Evolutionary conservation across 1,140 invertebrate species (phyloP), one percentile per base, ranked within the genome.

Genomic region (Drosophila pseudoananassae): DNA sequence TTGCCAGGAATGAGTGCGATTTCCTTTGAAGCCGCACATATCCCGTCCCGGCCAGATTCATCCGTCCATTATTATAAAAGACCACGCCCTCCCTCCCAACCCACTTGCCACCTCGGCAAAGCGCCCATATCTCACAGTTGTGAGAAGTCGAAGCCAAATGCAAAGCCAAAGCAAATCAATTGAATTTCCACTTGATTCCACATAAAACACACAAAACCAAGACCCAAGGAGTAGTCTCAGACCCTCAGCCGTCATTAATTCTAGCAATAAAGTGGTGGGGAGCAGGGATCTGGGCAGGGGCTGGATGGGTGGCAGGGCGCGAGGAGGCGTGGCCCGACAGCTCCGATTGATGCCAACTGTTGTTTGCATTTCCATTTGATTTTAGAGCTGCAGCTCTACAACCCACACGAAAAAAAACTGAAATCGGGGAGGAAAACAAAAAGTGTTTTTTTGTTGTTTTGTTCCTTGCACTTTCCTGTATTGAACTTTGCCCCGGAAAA

Each of bases 351-450:
- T 87, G 78, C 82, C 82, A 87, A 87, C 83, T 82, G 83, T 82
- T 82, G 82, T 82, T 87, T 82, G 83, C 78, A 87, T 87, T 87
- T 87, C 83, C 83, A 87, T 87, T 87, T 87, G 82, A 88, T 83
- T 87, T 78, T 78, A 76, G 63, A 83, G 60, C 75, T 52, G 50
- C 43, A 53, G 52, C 43, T 43, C 40, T 9, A 15, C 25, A 1
- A 27, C 25, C 5, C 50, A 72, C n/a, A 65, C 36, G 51, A 58
- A 51, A 69, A 36, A 60, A 25, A 61, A 27, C 20, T 38, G 51
- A 47, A 68, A 40, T 29, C 14, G 27, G 27, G 10, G 29, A 36
- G 15, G 8, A 49, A 49, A 31, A 46, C 50, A 27, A 46, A 56
- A 61, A 76, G 73, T 52, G 38, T 69, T 40, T 54, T 46, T 60